Conservation (phyloP, 2,888 invertebrate genomes). For the Morpho deidamia region DNA sequence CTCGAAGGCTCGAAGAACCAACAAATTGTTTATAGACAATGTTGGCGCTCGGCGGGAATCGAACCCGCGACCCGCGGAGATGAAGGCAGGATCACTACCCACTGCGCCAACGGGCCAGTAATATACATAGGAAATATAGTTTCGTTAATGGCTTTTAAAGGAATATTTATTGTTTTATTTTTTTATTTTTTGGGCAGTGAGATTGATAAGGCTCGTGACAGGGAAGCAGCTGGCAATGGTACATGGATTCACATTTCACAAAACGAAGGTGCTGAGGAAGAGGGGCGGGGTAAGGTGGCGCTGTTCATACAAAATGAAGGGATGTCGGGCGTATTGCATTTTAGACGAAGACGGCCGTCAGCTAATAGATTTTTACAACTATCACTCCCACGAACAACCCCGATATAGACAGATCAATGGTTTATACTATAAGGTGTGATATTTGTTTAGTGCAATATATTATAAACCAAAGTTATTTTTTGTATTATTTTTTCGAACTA, state of each 20-base stretch:
- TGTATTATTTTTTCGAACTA: too few species aligned
- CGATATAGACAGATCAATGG: conserved; percentile 1
- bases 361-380: background rate
- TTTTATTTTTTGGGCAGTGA: background rate
- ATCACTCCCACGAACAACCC: background rate
- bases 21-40: too few species aligned
- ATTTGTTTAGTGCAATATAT: too few species aligned
- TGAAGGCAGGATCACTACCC: too few species aligned
- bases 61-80: too few species aligned
- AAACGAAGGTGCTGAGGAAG: background rate
- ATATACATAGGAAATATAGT: too few species aligned
- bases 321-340: conserved; percentile 2
- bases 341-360: background rate
- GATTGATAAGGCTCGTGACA: background rate
- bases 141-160: too few species aligned
- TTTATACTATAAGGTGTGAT: background rate
- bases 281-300: background rate
- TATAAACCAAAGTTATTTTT: too few species aligned
- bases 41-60: too few species aligned
- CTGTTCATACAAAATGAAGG: conserved; percentile 4
- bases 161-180: too few species aligned
- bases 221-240: conserved; percentile 2
- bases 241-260: conserved; percentile 2
- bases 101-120: too few species aligned
- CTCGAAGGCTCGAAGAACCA: too few species aligned